phyloP scores from a whole-genome alignment of 2,797 vertebrate species.

The Argya squamiceps region DNA sequence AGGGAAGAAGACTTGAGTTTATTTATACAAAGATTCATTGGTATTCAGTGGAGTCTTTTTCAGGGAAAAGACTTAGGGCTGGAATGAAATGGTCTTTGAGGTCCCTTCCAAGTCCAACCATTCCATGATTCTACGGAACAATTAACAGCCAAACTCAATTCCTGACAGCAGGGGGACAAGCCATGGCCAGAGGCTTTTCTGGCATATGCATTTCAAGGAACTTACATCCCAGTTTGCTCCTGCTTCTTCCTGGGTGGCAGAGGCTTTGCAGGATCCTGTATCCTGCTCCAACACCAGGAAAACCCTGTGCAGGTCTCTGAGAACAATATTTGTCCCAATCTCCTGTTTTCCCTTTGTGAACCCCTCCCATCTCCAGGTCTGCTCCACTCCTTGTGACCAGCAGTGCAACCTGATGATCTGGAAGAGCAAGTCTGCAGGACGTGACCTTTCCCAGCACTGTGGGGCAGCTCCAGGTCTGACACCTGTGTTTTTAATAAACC shows the following conservation, averaged over 20 bases:
- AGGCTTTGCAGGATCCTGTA: not conserved
- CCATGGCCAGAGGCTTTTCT: not conserved
- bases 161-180: not conserved
- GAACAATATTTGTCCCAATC: not conserved
- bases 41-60: not conserved
- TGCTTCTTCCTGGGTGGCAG: not conserved
- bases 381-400: not conserved
- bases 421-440: not conserved
- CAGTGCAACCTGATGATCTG: not conserved
- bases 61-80: not conserved
- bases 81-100: not conserved
- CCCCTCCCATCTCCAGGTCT: not conserved
- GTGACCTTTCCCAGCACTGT: not conserved
- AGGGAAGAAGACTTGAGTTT: not conserved
- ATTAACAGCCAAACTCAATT: not conserved
- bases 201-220: not conserved
- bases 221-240: not conserved
- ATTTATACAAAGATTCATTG: not conserved
- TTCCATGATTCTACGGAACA: not conserved
- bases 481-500: not conserved
- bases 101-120: not conserved
- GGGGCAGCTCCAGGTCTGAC: not conserved
- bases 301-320: accelerated
- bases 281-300: not conserved
- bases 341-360: not conserved